Percentiles rank a stretch among this genome's conserved stretches.
Conservation (phyloP, 2,797 vertebrate species). For the Danio albolineatus region DNA sequence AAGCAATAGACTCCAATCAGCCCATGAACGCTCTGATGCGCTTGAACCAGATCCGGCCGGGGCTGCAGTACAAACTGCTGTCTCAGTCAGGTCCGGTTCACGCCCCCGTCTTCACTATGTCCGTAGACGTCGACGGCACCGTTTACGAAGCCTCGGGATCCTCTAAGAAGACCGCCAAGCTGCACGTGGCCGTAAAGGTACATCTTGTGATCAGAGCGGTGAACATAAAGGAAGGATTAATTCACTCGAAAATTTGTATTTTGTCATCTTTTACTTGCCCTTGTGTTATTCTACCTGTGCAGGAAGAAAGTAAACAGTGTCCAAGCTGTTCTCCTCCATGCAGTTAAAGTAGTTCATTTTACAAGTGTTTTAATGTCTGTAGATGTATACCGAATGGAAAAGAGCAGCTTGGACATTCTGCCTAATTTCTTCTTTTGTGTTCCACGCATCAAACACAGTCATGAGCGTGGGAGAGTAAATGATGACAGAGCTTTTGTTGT, state of each 20-base stretch:
- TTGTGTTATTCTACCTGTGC: not conserved
- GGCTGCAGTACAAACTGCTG: conserved; percentile 97
- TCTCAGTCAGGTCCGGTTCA: conserved; percentile 99
- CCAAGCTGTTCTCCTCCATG: not conserved
- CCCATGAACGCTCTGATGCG: conserved; percentile 99
- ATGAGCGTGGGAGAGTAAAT: not conserved
- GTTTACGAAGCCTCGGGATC: conserved; percentile 96
- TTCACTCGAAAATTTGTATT: not conserved
- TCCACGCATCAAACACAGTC: not conserved
- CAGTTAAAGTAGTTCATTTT: not conserved
- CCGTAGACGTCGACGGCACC: conserved; percentile 95
- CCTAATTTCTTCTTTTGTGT: not conserved
- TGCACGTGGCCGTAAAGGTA: conserved; percentile 98
- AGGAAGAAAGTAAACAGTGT: no score
- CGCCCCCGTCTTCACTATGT: conserved; percentile 99
- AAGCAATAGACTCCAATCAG: conserved; percentile 97
- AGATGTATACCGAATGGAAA: not conserved
- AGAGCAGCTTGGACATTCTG: conserved; percentile 12
- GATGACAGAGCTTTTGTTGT: not conserved
- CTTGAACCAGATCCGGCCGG: conserved; percentile 98
- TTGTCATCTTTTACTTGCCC: conserved; percentile 19
- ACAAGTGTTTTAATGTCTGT: not conserved
- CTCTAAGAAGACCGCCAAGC: conserved; percentile 99
- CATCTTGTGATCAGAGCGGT: not conserved
- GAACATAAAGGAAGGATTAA: not conserved